A percentile compares a stretch with the other conserved stretches of the same genome.
These are phyloP conservation scores for Cheilosia impressa DNA, from an alignment of 2,888 invertebrate genomes.

Conservation along the genomic window DNA sequence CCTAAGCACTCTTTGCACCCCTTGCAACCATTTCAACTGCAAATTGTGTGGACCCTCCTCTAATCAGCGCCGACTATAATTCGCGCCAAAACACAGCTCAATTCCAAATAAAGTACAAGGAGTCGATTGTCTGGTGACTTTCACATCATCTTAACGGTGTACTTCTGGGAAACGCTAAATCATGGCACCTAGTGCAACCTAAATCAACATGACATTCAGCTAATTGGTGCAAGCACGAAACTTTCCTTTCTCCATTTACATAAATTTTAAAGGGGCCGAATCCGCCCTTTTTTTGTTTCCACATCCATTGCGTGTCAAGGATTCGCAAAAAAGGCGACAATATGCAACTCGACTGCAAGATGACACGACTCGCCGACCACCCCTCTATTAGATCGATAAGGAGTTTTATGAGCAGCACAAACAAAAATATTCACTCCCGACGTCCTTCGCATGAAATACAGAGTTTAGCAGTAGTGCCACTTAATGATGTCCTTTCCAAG, in stretches of 20 bases:
- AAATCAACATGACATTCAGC: conserved; percentile 69
- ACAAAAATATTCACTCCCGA: conserved; percentile 28
- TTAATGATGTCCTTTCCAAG: conserved; percentile 40
- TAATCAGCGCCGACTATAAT: conserved; percentile 13
- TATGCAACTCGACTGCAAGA: conserved; percentile 37
- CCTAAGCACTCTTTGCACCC: too few species aligned
- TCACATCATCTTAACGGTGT: not conserved
- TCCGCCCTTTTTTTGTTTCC: not conserved
- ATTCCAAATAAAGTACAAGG: not conserved
- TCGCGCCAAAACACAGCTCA: conserved; percentile 7
- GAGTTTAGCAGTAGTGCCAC: conserved; percentile 20
- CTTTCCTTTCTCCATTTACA: conserved; percentile 42
- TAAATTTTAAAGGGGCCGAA: conserved; percentile 12
- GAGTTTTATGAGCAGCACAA: conserved; percentile 36
- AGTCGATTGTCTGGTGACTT: not conserved
- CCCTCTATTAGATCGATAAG: conserved; percentile 41
- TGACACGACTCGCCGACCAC: conserved; percentile 37
- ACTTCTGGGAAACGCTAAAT: conserved; percentile 30
- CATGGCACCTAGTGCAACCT: conserved; percentile 55
- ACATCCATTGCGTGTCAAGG: conserved; percentile 34
- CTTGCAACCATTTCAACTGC: too few species aligned
- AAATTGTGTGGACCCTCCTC: too few species aligned
- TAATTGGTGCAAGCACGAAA: conserved; percentile 67
- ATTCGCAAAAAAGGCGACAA: conserved; percentile 19
- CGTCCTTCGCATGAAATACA: conserved; percentile 35